Conservation (phyloP, 2,888 invertebrate genomes). For the Monoplex corrugatus region DNA sequence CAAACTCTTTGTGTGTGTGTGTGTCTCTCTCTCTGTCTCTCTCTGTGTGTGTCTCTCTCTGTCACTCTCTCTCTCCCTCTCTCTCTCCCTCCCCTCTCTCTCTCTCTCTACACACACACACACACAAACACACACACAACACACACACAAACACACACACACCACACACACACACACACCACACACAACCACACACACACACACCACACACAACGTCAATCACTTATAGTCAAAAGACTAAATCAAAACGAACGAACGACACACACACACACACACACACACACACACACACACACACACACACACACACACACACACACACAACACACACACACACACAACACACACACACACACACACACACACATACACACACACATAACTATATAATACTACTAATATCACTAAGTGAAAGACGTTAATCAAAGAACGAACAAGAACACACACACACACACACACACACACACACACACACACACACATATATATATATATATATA, state of each 20-base stretch:
- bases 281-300: constrained; percentile 9
- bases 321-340: not conserved
- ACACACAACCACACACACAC: not conserved
- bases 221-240: too few species aligned
- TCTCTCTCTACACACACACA: too few species aligned
- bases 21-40: too few species aligned
- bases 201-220: not conserved
- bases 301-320: not conserved
- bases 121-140: not conserved
- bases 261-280: not conserved
- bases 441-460: too few species aligned
- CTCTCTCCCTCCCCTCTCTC: too few species aligned
- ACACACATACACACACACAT: not conserved
- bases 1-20: too few species aligned
- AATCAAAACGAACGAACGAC: not conserved
- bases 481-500: too few species aligned
- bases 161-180: not conserved
- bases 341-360: constrained; percentile 17
- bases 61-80: too few species aligned
- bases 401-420: too few species aligned
- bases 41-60: too few species aligned
- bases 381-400: not conserved
- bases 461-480: too few species aligned
- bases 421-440: too few species aligned
- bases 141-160: not conserved